These are phyloP conservation scores for Eristalinus sepulchralis DNA, from an alignment of 2,888 invertebrate species.

Conservation along the genomic window DNA sequence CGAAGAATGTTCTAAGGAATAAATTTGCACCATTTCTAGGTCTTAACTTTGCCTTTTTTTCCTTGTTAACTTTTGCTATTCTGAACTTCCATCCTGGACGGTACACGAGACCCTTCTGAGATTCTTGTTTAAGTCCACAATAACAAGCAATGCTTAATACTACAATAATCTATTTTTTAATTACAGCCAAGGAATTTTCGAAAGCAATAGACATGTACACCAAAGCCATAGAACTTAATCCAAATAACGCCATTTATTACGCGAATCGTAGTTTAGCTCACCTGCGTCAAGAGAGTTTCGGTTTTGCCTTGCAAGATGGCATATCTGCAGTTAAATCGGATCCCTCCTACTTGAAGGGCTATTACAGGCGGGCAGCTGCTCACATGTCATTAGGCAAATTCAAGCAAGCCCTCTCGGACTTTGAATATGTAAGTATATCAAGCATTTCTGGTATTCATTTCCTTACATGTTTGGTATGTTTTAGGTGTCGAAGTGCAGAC, in stretches of 20 bases:
- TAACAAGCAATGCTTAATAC: no score
- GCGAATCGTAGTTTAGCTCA: slow-evolving; percentile 98
- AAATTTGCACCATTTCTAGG: no score
- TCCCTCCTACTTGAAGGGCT: slow-evolving; percentile 95
- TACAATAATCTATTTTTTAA: slow-evolving; percentile 65
- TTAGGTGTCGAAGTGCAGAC: slow-evolving; percentile 94
- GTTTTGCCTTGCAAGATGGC: slow-evolving; percentile 96
- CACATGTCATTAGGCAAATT: slow-evolving; percentile 99
- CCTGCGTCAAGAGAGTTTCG: slow-evolving; percentile 96
- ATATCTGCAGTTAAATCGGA: slow-evolving; percentile 95
- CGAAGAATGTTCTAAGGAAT: no score
- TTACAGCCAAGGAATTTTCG: slow-evolving; percentile 94
- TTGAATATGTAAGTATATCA: slow-evolving; percentile 90
- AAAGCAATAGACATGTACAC: slow-evolving; percentile 93
- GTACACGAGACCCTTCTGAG: no score
- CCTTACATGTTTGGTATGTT: neutral
- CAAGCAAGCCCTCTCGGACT: slow-evolving; percentile 97
- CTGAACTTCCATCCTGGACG: no score
- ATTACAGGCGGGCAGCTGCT: slow-evolving; percentile 97
- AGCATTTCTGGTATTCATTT: neutral
- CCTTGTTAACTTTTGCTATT: no score
- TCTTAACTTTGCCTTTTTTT: no score
- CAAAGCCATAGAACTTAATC: slow-evolving; percentile 93
- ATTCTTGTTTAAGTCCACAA: no score
- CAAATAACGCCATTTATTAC: slow-evolving; percentile 92